Evolutionary conservation across 92 coral and sea anemone species (phyloP), one percentile per base, ranked within the genome.

Genomic region (Diadumene lineata): DNA sequence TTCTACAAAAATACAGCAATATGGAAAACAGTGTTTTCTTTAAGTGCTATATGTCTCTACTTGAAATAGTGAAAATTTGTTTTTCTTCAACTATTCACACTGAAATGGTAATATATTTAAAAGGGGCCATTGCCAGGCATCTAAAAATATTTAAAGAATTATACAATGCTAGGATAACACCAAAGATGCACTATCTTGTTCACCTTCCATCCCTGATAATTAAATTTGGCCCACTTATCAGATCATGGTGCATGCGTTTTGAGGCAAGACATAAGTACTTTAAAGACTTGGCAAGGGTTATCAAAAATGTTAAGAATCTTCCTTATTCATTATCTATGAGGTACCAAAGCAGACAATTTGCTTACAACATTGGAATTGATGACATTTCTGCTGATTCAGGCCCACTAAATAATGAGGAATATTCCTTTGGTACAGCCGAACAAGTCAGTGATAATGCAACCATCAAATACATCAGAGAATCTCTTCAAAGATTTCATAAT

Each of bases 161-260:
- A 34, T 83, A 33, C 60, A 22, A 65, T 24, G 74, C 69, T 25
- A 64, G 68, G 3, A 70, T 83, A 24, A 83, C 69, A 15, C 88
- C 88, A 27, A 83, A 84, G 53, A 50, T 77, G 62, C 88, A 72
- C 46, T 77, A 70, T 64, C 75, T 83, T 23, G 73, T 76, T 57
- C 88, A 83, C 31, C 31, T 83, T 0, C 83, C 88, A 11, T 23
- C 74, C 3, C 70, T 62, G 1, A 66, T 78, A 19, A 19, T 84
- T n/a, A 71, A 70, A 33, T 84, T 84, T 78, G 88, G 88, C 15
- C 83, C 88, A 21, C 64, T 84, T 9, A 66, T 77, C 24, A 53
- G 88, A 33, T 29, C 67, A 28, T 84, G 89, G 89, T 84, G 84
- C 34, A 84, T 84, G 84, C 48, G 81, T 6, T 58, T 33, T 24